phyloP scores from a whole-genome alignment of 1,140 invertebrate genomes.

The Drosophila lini region DNA sequence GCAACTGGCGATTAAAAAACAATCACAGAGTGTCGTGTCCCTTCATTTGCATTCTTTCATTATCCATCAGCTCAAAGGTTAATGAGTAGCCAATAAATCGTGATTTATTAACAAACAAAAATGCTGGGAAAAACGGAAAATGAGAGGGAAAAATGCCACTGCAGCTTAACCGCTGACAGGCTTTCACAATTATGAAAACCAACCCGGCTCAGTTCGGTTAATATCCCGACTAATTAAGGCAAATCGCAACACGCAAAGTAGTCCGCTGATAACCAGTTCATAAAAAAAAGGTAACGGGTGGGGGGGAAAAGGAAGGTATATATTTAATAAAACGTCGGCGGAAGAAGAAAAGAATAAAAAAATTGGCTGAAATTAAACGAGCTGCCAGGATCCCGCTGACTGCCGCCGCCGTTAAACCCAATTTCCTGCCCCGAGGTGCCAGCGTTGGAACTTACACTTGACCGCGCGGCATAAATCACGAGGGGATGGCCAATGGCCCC shows the following conservation, averaged over 20 bases:
- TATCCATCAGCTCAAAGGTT: conserved; percentile 52
- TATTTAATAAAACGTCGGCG: conserved; percentile 75
- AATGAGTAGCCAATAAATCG: conserved; percentile 66
- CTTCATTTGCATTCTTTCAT: conserved; percentile 28
- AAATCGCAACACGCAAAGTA: conserved; percentile 75
- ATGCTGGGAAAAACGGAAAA: neutral
- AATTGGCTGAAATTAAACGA: conserved; percentile 75
- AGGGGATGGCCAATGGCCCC: conserved; percentile 10
- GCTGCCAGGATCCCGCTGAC: conserved; percentile 50
- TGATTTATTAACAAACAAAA: conserved; percentile 38
- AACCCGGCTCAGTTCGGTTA: conserved; percentile 31
- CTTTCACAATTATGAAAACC: conserved; percentile 51
- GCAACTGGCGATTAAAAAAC: conserved; percentile 44
- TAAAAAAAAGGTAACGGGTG: conserved; percentile 34
- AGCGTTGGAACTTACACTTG: conserved; percentile 75
- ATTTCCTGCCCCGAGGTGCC: conserved; percentile 67
- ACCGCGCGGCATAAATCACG: conserved; percentile 77
- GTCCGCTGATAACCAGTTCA: conserved; percentile 66
- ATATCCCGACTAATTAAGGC: conserved; percentile 73
- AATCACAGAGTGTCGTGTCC: conserved; percentile 12
- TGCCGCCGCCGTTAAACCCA: conserved; percentile 72
- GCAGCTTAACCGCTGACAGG: conserved; percentile 50
- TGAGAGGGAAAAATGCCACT: conserved; percentile 16
- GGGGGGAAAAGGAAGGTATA: conserved; percentile 35
- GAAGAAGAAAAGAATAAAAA: conserved; percentile 34